phyloP scores from a whole-genome alignment of 1,140 invertebrate genomes.

The Euborellia annulipes region DNA sequence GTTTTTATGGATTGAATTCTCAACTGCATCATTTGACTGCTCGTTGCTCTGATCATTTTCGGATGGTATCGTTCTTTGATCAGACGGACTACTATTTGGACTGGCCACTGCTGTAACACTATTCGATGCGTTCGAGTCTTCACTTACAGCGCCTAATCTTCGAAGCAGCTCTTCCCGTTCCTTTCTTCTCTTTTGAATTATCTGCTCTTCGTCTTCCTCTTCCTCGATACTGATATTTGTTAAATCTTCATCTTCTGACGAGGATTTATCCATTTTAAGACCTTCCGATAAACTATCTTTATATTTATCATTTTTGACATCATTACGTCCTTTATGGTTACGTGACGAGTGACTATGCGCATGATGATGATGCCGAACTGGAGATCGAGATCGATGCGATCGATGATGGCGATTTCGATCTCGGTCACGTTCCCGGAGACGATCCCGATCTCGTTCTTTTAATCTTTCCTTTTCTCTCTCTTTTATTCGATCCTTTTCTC shows the following conservation, averaged over 20 bases:
- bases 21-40: slow-evolving; percentile 18
- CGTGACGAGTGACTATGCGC: slow-evolving; percentile 5
- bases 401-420: slow-evolving; percentile 26
- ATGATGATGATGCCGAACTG: not conserved
- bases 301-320: slow-evolving; percentile 44
- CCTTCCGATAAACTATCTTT: slow-evolving; percentile 77
- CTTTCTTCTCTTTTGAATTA: slow-evolving; percentile 79
- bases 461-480: slow-evolving; percentile 15
- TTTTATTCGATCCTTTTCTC: slow-evolving; percentile 23
- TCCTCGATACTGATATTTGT: slow-evolving; percentile 60
- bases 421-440: slow-evolving; percentile 25
- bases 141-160: slow-evolving; percentile 41
- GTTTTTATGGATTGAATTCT: slow-evolving; percentile 19
- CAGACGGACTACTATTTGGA: too few species aligned
- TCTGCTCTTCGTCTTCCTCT: slow-evolving; percentile 86
- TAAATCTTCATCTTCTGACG: slow-evolving; percentile 30
- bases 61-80: not conserved
- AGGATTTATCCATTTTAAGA: slow-evolving; percentile 41
- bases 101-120: slow-evolving; percentile 19
- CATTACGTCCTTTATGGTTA: slow-evolving; percentile 23
- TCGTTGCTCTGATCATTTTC: slow-evolving; percentile 23
- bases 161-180: slow-evolving; percentile 65
- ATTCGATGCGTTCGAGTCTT: slow-evolving; percentile 38
- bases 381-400: slow-evolving; percentile 3
- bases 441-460: slow-evolving; percentile 19